A percentile compares a stretch with the other conserved stretches of the same genome.
Conservation (phyloP, 2,888 invertebrate species). For the Rosalia funebris region DNA sequence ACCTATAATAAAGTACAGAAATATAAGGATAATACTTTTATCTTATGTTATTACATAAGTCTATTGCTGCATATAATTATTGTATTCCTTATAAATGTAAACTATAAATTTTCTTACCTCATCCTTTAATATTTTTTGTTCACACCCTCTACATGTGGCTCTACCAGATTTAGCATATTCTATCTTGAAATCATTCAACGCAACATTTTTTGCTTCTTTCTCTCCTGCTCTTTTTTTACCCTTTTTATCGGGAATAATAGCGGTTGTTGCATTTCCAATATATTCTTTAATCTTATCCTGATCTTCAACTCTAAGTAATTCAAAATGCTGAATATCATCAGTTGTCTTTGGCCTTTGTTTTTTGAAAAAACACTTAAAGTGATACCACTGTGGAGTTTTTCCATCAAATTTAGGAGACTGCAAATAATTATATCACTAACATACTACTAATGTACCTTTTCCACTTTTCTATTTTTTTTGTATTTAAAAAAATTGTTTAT, state of each 20-base stretch:
- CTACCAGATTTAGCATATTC: constrained; percentile 90
- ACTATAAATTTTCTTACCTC: no score
- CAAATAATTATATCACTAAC: no score
- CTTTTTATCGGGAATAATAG: constrained; percentile 65
- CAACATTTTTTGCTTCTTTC: constrained; percentile 55
- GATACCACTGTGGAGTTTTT: constrained; percentile 88
- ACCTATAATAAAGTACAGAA: no score
- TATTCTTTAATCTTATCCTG: constrained; percentile 79
- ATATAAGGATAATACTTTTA: no score
- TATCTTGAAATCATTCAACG: constrained; percentile 75
- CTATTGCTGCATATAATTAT: no score
- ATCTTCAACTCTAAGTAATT: constrained; percentile 82
- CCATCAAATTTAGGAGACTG: constrained; percentile 90
- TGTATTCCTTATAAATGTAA: no score
- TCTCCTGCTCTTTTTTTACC: constrained; percentile 64
- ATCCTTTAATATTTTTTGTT: constrained; percentile 82
- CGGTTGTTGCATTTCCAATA: constrained; percentile 66
- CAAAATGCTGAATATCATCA: constrained; percentile 84
- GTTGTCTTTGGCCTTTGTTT: constrained; percentile 79
- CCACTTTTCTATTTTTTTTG: no score
- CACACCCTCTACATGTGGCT: constrained; percentile 84
- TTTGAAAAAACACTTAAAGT: constrained; percentile 85
- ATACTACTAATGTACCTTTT: no score
- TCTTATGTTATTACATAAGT: no score
- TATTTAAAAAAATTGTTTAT: no score